Evolutionary conservation across 1,140 invertebrate genomes (phyloP).

Genomic region (Drosophila kurseongensis): DNA sequence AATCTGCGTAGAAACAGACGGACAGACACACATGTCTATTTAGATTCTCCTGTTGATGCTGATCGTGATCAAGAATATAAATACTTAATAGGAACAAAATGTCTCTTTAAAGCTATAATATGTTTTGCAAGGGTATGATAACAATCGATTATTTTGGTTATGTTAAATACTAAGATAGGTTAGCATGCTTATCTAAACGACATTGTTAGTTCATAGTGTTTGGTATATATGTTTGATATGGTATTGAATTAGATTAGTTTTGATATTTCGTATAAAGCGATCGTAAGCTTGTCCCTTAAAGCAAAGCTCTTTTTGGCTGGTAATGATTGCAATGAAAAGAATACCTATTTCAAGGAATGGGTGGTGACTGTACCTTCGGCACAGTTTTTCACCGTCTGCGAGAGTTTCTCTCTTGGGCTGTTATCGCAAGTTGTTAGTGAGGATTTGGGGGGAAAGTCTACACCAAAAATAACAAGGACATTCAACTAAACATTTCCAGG

Average conservation of each 20-base stretch:
- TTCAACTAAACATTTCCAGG: constrained; percentile 42
- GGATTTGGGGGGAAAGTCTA: constrained; percentile 6
- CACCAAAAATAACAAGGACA: constrained; percentile 42
- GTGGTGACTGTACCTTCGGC: constrained; percentile 9
- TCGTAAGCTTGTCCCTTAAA: constrained; percentile 68
- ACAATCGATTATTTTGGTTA: background rate
- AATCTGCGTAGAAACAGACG: too few relatives aligned
- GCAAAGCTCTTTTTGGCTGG: constrained; percentile 57
- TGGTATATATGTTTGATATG: constrained; percentile 27
- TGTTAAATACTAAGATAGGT: constrained; percentile 3
- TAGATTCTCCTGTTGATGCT: too few relatives aligned
- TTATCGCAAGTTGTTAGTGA: constrained; percentile 37
- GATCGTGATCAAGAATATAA: too few relatives aligned
- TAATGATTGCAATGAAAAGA: constrained; percentile 31
- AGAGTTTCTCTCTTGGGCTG: constrained; percentile 11
- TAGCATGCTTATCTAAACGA: constrained; percentile 14
- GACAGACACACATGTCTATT: too few relatives aligned
- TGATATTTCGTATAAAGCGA: constrained; percentile 54
- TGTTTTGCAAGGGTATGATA: background rate
- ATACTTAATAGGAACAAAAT: too few relatives aligned
- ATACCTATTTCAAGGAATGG: constrained; percentile 24
- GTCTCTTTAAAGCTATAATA: too few relatives aligned
- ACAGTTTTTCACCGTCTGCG: constrained; percentile 12
- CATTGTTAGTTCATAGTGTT: constrained; percentile 8
- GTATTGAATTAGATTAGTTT: constrained; percentile 1